Conservation (phyloP, 2,888 invertebrate genomes). For the Gortyna flavago region DNA sequence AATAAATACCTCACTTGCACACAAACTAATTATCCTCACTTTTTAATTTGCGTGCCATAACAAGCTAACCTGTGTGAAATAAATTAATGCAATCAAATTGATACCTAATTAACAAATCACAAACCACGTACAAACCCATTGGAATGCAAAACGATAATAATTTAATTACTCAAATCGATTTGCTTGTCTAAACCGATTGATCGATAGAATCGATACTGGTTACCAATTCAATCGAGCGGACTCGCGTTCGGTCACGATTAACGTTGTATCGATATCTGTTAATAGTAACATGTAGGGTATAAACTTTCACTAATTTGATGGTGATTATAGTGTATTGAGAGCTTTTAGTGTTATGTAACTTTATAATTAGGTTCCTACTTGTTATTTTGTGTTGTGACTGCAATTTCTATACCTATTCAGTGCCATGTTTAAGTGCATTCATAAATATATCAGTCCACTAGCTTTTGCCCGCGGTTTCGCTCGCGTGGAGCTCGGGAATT, state of each 20-base stretch:
- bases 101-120: constrained; percentile 45
- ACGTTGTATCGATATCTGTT: constrained; percentile 39
- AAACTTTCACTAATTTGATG: constrained; percentile 53
- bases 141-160: constrained; percentile 48
- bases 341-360: constrained; percentile 2
- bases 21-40: constrained; percentile 20
- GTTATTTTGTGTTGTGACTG: not conserved
- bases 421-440: not conserved
- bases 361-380: not conserved
- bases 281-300: not conserved
- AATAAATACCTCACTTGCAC: not conserved
- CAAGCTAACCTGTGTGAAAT: constrained; percentile 20
- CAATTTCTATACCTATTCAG: not conserved
- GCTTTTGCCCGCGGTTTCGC: not conserved
- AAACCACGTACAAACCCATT: constrained; percentile 41
- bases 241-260: constrained; percentile 42
- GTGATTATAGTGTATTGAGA: constrained; percentile 17
- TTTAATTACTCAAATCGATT: constrained; percentile 52
- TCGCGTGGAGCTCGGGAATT: not conserved
- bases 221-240: constrained; percentile 24
- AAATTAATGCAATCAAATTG: constrained; percentile 37
- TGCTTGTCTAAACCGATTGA: constrained; percentile 52
- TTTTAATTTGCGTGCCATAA: constrained; percentile 27
- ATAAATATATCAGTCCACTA: not conserved
- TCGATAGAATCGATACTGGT: constrained; percentile 46